Base-by-base conservation (phyloP, 2,888 invertebrate genomes). In the Micoletzkya japonica region DNA sequence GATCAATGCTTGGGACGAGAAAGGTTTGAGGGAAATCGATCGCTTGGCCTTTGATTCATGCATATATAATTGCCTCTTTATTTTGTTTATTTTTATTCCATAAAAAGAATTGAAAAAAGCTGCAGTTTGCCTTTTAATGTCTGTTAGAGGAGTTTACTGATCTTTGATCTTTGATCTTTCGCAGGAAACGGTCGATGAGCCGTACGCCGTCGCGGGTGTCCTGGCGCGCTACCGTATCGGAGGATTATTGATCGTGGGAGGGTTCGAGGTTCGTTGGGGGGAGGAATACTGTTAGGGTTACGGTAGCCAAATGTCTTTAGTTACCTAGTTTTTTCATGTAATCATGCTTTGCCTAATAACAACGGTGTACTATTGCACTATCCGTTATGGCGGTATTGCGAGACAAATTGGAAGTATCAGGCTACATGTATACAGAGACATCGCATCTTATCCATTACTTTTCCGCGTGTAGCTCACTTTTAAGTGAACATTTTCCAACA, bases 231-330 rank as follows among this genome's bases (percentile, higher is more conserved):
- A 71, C 39, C 67, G 72, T 17, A 63, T 76, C 32, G 72, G 73
- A 61, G 76, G 74, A 37, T 39, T 76, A 14, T 32, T 70, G 30
- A 76, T 76, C 52, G 60, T 76, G 28, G 76, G 74, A 20, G 74
- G 76, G 57, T 75, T 76, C 52, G 70, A 56, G 58, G 68, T 71
- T 1, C 61, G 14, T n/a, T n/a, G n/a, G n/a, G n/a, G n/a, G n/a
- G n/a, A 24, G 49, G 17, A 17, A 14, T 10, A 2, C n/a, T 63
- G 32, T 28, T 14, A 6, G 7, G 7, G 30, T 26, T 7, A 26
- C 7, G 20, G 24, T 50, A 14, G 10, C n/a, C n/a, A n/a, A n/a
- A n/a, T n/a, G n/a, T n/a, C n/a, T 52, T 17, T 52, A 52, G 17
- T n/a, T 20, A 20, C 52, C 6, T 6, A 14, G 10, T 52, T 10